Percentiles rank a stretch among this genome's conserved stretches.
These are phyloP conservation scores for Blomia tropicalis DNA, from an alignment of 2,888 invertebrate genomes.

Conservation along the genomic window DNA sequence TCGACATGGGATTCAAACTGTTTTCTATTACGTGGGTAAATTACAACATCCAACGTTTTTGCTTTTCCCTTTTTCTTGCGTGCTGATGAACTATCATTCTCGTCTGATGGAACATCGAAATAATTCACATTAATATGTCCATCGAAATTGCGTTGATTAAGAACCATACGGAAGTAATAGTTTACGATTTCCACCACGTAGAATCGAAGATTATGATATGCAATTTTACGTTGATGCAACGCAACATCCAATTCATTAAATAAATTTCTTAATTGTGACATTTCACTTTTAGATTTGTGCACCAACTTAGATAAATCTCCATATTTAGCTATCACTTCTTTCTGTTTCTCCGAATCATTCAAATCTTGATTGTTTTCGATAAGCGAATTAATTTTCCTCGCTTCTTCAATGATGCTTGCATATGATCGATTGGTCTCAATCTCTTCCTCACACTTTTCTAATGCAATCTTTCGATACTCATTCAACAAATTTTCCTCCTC, in stretches of 20 bases:
- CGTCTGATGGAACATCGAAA: not conserved
- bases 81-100: not conserved
- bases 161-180: slow-evolving; percentile 34
- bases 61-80: slow-evolving; percentile 15
- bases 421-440: slow-evolving; percentile 33
- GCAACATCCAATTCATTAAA: slow-evolving; percentile 33
- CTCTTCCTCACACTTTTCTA: slow-evolving; percentile 25
- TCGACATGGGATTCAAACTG: not conserved
- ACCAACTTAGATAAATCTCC: slow-evolving; percentile 32
- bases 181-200: slow-evolving; percentile 33
- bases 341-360: slow-evolving; percentile 34
- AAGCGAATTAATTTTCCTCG: slow-evolving; percentile 33
- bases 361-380: slow-evolving; percentile 32
- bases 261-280: slow-evolving; percentile 26
- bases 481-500: not conserved
- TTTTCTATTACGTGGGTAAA: slow-evolving; percentile 30
- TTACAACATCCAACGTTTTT: slow-evolving; percentile 34
- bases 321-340: slow-evolving; percentile 33
- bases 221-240: slow-evolving; percentile 32
- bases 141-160: slow-evolving; percentile 34
- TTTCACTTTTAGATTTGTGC: not conserved
- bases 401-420: slow-evolving; percentile 34
- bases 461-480: slow-evolving; percentile 1
- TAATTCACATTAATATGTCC: slow-evolving; percentile 33
- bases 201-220: slow-evolving; percentile 32